Base-by-base conservation (phyloP, 2,888 invertebrate species). In the Limenitis camilla region DNA sequence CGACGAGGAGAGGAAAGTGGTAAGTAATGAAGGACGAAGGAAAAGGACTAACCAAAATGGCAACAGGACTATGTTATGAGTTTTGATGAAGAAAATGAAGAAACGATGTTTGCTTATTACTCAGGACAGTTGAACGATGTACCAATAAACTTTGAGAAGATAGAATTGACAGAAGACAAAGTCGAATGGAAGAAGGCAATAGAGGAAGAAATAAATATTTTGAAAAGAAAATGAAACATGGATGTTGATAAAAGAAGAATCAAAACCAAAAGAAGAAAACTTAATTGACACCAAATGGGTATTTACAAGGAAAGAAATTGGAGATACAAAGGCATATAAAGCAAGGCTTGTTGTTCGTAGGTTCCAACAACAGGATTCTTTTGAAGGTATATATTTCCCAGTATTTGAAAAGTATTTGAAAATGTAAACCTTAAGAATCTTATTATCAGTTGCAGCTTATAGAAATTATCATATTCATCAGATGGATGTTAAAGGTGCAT, bases 401-500 rank as follows among this genome's bases (percentile, higher is more conserved):
- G 49, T 53, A n/a, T n/a, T n/a, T n/a, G n/a, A n/a, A n/a, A n/a
- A n/a, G n/a, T n/a, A n/a, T 10, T 36, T 45, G 9, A 49, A 28
- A 33, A 10, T 41, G 19, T 31, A 44, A n/a, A 49, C 47, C 27
- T 2, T 51, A 8, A 45, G 45, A 33, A 11, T 32, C 6, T 32
- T 32, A 9, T 32, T 32, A 32, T 32, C 32, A 32, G 19, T 47
- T 28, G 39, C 47, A n/a, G 47, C 38, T 27, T 11, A 52, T 31
- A 6, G 38, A 39, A 31, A 47, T 33, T 28, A 27, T 8, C 2
- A 33, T 28, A 31, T 47, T 29, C 38, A 8, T 6, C 53, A 53
- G 27, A 28, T 53, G 30, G 49, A 53, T 44, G 42, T 52, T 33
- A 49, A 61, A 1, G 52, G 51, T 19, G 61, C 63, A 4, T 64